Conservation (phyloP, 2,113 vertebrate genomes). For the Etia nguti region DNA sequence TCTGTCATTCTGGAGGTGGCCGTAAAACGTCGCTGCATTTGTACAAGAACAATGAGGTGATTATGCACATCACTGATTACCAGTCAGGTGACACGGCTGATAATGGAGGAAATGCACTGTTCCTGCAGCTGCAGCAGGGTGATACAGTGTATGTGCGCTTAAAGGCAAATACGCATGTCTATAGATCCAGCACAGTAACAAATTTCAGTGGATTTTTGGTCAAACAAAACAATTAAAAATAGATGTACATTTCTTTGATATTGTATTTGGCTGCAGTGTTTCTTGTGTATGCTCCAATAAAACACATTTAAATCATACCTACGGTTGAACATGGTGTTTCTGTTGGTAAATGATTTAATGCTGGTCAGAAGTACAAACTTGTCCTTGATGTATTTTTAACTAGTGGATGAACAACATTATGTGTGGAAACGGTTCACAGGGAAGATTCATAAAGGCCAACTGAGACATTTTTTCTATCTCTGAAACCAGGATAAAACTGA, state of each 20-base stretch:
- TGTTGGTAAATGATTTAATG: neutral
- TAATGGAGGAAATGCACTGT: conserved; percentile 6
- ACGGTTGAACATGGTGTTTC: neutral
- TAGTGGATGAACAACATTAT: neutral
- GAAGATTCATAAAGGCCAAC: neutral
- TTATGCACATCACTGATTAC: neutral
- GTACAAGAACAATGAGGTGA: neutral
- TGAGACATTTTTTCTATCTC: neutral
- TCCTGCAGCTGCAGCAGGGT: neutral
- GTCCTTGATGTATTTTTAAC: neutral
- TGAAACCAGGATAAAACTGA: neutral
- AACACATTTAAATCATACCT: neutral
- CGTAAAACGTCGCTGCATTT: fast-evolving
- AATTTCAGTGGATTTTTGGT: neutral
- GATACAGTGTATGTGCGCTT: neutral
- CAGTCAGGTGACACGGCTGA: fast-evolving
- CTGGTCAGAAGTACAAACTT: neutral
- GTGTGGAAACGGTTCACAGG: fast-evolving
- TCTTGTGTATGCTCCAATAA: neutral
- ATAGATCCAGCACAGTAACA: fast-evolving
- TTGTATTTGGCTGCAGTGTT: neutral
- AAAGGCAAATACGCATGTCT: neutral
- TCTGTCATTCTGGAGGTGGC: neutral
- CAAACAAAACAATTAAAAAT: fast-evolving
- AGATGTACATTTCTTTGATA: neutral